Evolutionary conservation across 2,113 vertebrate species (phyloP).

Genomic region (Dasyurus viverrinus): DNA sequence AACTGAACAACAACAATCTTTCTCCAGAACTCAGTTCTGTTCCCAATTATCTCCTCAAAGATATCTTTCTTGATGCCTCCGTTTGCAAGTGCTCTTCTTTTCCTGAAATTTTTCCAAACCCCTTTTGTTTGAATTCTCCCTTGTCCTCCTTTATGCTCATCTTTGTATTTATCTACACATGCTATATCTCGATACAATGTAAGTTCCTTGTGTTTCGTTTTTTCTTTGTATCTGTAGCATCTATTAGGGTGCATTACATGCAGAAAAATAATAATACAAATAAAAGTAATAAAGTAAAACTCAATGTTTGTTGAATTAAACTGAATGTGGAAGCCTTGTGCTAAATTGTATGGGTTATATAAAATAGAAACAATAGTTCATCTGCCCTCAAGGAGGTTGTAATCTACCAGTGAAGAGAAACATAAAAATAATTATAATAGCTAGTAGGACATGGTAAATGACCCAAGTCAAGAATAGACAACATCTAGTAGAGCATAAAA

Average conservation of each 20-base stretch:
- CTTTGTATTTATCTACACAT: background rate
- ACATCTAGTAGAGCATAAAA: background rate
- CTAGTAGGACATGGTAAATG: background rate
- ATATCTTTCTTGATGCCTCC: background rate
- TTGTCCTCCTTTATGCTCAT: background rate
- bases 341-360: background rate
- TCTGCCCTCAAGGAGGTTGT: background rate
- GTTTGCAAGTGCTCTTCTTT: background rate
- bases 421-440: background rate
- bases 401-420: background rate
- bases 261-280: background rate
- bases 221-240: background rate
- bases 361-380: background rate
- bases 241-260: background rate
- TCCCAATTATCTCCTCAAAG: background rate
- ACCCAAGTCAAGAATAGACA: background rate
- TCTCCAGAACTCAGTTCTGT: background rate
- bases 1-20: background rate
- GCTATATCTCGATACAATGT: background rate
- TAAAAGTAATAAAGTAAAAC: background rate
- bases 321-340: background rate
- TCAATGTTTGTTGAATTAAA: background rate
- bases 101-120: background rate
- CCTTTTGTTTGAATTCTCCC: background rate
- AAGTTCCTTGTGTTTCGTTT: background rate